These are phyloP conservation scores for Enoplosus armatus DNA, from an alignment of 2,797 vertebrate species.

Conservation along the genomic window DNA sequence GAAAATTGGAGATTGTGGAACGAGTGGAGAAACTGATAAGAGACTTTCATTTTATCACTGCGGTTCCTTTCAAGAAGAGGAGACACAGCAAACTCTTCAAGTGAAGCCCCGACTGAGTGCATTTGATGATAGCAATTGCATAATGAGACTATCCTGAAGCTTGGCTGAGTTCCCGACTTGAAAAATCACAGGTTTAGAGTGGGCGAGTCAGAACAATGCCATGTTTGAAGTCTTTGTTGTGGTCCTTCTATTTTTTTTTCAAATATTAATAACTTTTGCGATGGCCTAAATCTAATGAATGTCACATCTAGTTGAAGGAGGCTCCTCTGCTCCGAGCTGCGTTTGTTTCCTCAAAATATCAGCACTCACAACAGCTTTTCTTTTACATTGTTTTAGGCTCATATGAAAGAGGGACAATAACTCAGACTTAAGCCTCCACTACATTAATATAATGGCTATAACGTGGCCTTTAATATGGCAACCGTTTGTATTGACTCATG, in stretches of 20 bases:
- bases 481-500: slow-evolving; percentile 44
- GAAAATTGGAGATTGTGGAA: slow-evolving; percentile 43
- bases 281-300: slow-evolving; percentile 56
- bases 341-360: slow-evolving; percentile 6
- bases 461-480: slow-evolving; percentile 25
- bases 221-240: slow-evolving; percentile 67
- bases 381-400: too few relatives aligned
- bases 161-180: slow-evolving; percentile 49
- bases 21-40: slow-evolving; percentile 53
- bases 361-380: neutral
- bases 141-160: slow-evolving; percentile 66
- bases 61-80: slow-evolving; percentile 62
- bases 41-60: slow-evolving; percentile 42
- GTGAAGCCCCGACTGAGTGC: slow-evolving; percentile 51
- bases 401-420: slow-evolving; percentile 18
- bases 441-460: slow-evolving; percentile 22
- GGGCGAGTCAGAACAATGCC: slow-evolving; percentile 62
- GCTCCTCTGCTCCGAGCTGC: neutral
- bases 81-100: slow-evolving; percentile 66
- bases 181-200: slow-evolving; percentile 65
- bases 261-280: slow-evolving; percentile 61
- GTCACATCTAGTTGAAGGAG: slow-evolving; percentile 41
- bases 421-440: slow-evolving; percentile 6
- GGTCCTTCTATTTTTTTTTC: slow-evolving; percentile 38
- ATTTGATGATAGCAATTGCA: slow-evolving; percentile 65